These are phyloP conservation scores for Gadus macrocephalus DNA, from an alignment of 2,113 vertebrate species.

Conservation along the genomic window DNA sequence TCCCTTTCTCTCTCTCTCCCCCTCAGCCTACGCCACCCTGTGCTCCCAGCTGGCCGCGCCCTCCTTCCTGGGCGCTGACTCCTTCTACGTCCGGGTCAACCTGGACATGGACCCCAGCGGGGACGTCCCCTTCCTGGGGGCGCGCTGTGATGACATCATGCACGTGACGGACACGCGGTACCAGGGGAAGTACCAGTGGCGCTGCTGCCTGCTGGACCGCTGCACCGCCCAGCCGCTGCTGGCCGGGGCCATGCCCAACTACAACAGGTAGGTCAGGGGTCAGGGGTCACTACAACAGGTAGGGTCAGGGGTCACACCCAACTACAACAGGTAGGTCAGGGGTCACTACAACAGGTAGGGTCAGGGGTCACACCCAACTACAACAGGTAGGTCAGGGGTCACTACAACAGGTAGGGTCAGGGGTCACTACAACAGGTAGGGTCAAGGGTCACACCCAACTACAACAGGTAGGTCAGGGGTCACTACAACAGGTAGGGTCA, in stretches of 20 bases:
- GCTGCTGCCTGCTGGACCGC: constrained; percentile 81
- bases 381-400: no score
- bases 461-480: no score
- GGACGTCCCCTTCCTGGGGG: constrained; percentile 78
- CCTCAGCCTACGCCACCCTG: constrained; percentile 72
- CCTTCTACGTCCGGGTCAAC: constrained; percentile 87
- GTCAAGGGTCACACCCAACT: no score
- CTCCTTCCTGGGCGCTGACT: constrained; percentile 70
- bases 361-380: no score
- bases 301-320: no score
- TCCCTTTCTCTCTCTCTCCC: no score
- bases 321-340: no score
- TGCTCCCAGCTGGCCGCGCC: constrained; percentile 64
- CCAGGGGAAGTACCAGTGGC: constrained; percentile 86
- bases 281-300: no score
- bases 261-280: constrained; percentile 77
- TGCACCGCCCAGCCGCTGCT: constrained; percentile 78
- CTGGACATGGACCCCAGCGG: constrained; percentile 71
- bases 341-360: no score
- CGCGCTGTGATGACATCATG: constrained; percentile 86
- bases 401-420: no score
- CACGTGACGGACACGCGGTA: constrained; percentile 90
- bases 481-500: no score
- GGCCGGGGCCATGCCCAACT: constrained; percentile 87
- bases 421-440: no score